Percentiles rank a stretch among this genome's conserved stretches.
Evolutionary conservation across 2,113 vertebrate species (phyloP).

Genomic region (Pangasianodon gigas): DNA sequence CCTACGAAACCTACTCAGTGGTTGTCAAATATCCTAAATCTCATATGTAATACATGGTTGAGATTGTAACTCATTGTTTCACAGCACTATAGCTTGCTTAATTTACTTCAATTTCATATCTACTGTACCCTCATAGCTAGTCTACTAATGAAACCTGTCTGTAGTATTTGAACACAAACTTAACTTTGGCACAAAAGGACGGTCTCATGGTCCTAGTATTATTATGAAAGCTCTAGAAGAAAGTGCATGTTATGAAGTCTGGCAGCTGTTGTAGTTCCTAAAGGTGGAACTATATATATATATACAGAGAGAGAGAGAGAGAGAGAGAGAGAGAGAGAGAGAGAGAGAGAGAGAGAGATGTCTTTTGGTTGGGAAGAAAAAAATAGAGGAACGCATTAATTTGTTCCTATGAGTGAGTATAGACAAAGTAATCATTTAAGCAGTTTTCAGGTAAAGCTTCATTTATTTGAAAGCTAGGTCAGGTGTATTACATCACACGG

Average conservation of each 20-base stretch:
- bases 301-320: too few relatives aligned
- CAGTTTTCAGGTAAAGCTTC: background rate
- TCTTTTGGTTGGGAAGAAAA: background rate
- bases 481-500: background rate
- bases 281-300: too few relatives aligned
- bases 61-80: too few relatives aligned
- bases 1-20: background rate
- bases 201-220: background rate
- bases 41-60: background rate
- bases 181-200: background rate
- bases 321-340: background rate
- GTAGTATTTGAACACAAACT: background rate
- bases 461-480: background rate
- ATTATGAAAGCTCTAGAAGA: background rate
- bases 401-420: background rate
- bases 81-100: too few relatives aligned
- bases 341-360: background rate
- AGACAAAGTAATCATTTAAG: background rate
- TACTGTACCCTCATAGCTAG: background rate
- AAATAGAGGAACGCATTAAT: background rate
- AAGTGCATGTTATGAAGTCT: background rate
- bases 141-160: too few relatives aligned
- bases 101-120: background rate
- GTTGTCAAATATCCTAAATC: background rate
- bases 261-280: background rate